A percentile compares a stretch with the other conserved stretches of the same genome.
These are phyloP conservation scores for Smittia aterrima DNA, from an alignment of 2,888 invertebrate genomes.

Conservation along the genomic window DNA sequence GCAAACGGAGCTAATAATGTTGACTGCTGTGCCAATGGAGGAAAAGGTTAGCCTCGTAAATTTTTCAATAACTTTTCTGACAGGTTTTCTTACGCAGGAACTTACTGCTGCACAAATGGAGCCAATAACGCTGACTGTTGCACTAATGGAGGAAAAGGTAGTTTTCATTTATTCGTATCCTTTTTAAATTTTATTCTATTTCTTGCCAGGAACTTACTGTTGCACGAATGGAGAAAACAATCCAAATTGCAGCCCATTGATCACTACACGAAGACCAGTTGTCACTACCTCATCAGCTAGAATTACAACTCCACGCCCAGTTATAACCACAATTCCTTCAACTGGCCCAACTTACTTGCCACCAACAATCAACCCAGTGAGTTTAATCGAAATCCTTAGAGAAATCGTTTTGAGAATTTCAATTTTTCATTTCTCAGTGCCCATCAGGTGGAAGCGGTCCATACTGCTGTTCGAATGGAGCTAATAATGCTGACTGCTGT, in stretches of 20 bases:
- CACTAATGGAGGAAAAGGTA: constrained; percentile 14
- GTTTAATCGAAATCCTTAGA: neutral
- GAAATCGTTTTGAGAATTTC: neutral
- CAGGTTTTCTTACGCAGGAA: too few relatives aligned
- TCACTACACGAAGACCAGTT: neutral
- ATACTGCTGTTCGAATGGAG: constrained; percentile 14
- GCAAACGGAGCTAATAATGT: constrained; percentile 18
- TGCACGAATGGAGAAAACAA: constrained; percentile 10
- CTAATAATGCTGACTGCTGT: constrained; percentile 12
- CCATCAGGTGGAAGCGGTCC: neutral
- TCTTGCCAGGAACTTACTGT: neutral
- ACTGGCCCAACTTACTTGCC: neutral
- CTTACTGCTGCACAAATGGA: neutral
- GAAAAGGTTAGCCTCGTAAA: neutral
- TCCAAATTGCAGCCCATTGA: neutral
- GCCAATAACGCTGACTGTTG: constrained; percentile 29
- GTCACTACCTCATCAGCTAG: neutral
- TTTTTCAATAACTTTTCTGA: neutral
- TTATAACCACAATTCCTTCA: neutral
- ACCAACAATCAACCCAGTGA: neutral
- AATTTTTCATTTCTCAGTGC: neutral
- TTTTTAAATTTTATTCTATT: too few relatives aligned
- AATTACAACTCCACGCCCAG: neutral
- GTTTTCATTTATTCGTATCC: too few relatives aligned
- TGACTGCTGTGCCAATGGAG: constrained; percentile 19